Evolutionary conservation across 2,113 vertebrate species (phyloP), one percentile per base, ranked within the genome.

Genomic region (Hippopotamus amphibius): DNA sequence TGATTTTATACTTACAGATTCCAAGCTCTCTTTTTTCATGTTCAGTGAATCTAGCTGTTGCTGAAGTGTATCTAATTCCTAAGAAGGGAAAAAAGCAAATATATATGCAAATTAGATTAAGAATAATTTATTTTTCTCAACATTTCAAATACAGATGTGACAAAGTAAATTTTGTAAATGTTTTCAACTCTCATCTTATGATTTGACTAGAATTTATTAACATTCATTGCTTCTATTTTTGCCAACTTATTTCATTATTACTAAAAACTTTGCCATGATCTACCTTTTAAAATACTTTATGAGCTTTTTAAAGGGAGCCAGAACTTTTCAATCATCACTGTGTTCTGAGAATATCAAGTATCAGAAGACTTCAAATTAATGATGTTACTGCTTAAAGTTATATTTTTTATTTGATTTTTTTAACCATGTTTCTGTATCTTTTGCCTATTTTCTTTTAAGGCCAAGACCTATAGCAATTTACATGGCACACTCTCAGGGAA

Each of bases 61-160:
- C 66, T 99, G 99, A 63, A 98, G 99, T 97, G 97, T 89, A 97
- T 99, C 93, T 96, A 99, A 69, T 88, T 99, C 98, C 99, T 99
- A 97, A 92, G 88, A 50, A 57, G 66, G 81, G 85, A 95, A 90
- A 90, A 7, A 12, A 68, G 10, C 5, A 96, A 96, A 95, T 85
- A 80, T 28, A 95, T 95, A 74, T n/a, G 9, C 21, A 59, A 96
- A 48, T 71, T 68, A 77, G 6, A 85, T n/a, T 61, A 92, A 90
- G 13, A 89, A 90, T 63, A 93, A 91, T 88, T 76, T 88, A 1
- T 74, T 24, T 43, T 92, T 88, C 26, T 86, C 28, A 96, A 93
- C 21, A 96, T 76, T 81, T 91, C 33, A 90, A 83, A 68, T 86
- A n/a, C 13, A 0, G 48, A 65, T 24, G 4, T 80, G 21, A 77